Evolutionary conservation across 2,797 vertebrate genomes (phyloP).

Genomic region (Characodon lateralis): DNA sequence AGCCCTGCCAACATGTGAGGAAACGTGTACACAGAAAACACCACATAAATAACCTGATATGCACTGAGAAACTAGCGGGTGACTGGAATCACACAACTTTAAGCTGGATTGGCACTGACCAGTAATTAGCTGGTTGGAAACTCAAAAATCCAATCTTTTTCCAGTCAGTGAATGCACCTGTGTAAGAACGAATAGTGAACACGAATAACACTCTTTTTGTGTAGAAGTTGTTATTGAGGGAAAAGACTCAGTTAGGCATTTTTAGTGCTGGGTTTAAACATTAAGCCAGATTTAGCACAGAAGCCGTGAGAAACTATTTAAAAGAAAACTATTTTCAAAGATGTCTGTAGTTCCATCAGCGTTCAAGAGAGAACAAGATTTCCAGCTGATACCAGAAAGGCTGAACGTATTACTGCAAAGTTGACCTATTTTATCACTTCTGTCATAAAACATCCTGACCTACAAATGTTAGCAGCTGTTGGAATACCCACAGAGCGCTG

Average conservation of each 20-base stretch:
- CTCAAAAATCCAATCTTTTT: not conserved
- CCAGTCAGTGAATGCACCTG: not conserved
- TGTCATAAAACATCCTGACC: too few species aligned
- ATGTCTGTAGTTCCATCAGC: not conserved
- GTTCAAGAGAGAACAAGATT: not conserved
- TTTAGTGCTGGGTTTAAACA: not conserved
- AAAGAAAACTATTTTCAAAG: not conserved
- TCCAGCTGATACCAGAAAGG: not conserved
- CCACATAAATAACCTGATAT: not conserved
- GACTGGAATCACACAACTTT: not conserved
- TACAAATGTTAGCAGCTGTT: not conserved
- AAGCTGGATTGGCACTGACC: not conserved
- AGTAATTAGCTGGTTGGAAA: not conserved
- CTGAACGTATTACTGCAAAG: not conserved
- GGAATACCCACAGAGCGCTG: not conserved
- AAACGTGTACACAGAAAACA: not conserved
- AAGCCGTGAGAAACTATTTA: not conserved
- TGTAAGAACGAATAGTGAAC: not conserved
- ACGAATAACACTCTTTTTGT: not conserved
- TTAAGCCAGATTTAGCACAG: not conserved
- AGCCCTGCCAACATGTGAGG: conserved; percentile 95
- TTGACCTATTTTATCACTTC: too few species aligned
- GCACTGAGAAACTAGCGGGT: not conserved
- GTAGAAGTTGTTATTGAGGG: not conserved
- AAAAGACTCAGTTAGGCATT: not conserved